Percentiles rank a stretch among this genome's conserved stretches.
Conservation (phyloP, 2,113 vertebrate species). For the Brachyistius frenatus region DNA sequence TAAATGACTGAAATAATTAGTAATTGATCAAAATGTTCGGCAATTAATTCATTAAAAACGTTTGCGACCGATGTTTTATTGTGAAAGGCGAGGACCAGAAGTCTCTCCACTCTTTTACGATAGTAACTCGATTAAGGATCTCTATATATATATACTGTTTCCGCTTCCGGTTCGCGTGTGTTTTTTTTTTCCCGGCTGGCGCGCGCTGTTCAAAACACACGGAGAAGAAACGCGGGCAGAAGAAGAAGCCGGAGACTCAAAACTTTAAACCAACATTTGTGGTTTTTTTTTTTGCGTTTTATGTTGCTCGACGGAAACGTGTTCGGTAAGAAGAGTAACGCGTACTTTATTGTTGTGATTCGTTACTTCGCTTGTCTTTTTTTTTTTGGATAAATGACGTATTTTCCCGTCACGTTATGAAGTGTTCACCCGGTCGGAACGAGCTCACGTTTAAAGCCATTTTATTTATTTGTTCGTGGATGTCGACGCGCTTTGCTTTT, state of each 20-base stretch:
- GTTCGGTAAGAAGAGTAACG: slow-evolving; percentile 13
- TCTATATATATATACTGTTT: slow-evolving; percentile 4
- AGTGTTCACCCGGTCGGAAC: background rate
- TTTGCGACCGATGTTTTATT: slow-evolving; percentile 12
- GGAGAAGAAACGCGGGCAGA: slow-evolving; percentile 56
- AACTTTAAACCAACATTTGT: background rate
- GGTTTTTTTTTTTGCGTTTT: background rate
- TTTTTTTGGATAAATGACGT: background rate
- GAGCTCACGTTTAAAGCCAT: background rate
- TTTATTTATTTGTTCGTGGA: accelerated
- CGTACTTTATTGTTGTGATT: too few species aligned
- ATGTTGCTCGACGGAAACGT: background rate
- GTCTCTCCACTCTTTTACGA: background rate
- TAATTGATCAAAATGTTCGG: too few species aligned
- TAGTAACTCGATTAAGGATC: too few species aligned
- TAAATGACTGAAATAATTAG: too few species aligned
- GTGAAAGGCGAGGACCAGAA: background rate
- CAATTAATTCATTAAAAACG: too few species aligned
- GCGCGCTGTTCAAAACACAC: slow-evolving; percentile 74
- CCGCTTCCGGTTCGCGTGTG: slow-evolving; percentile 12
- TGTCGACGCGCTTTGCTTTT: background rate
- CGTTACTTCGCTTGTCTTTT: too few species aligned
- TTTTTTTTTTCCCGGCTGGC: slow-evolving; percentile 28
- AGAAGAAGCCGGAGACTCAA: too few species aligned
- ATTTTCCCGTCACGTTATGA: too few species aligned